A percentile compares a stretch with the other conserved stretches of the same genome.
phyloP scores from a whole-genome alignment of 2,888 invertebrate species.

The Perdita meconis region DNA sequence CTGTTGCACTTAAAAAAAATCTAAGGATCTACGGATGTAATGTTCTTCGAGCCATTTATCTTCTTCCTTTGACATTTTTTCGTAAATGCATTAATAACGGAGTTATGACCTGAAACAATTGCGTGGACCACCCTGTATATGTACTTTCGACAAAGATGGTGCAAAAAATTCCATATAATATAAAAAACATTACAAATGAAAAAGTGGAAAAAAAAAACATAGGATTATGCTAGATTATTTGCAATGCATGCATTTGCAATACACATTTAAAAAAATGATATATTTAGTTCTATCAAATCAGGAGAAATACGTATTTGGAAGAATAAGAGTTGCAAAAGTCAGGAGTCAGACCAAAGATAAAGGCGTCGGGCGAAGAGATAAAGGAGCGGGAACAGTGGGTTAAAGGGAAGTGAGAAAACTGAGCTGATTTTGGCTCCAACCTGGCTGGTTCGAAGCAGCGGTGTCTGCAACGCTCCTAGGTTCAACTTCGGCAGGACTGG shows the following conservation, averaged over 20 bases:
- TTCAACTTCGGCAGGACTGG: constrained; percentile 84
- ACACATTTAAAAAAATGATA: constrained; percentile 52
- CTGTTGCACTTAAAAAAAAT: too few species aligned
- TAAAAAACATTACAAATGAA: constrained; percentile 27
- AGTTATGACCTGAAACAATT: too few species aligned
- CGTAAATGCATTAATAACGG: too few species aligned
- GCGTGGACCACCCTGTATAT: too few species aligned
- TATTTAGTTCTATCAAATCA: constrained; percentile 46
- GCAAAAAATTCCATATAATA: constrained; percentile 36
- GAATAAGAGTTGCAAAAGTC: constrained; percentile 30
- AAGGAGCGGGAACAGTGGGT: constrained; percentile 82
- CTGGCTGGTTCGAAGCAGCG: constrained; percentile 85
- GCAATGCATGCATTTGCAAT: constrained; percentile 74
- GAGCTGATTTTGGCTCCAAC: constrained; percentile 86
- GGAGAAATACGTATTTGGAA: constrained; percentile 23
- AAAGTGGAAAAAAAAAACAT: constrained; percentile 43
- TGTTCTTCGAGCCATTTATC: too few species aligned
- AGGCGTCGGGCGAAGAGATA: constrained; percentile 75
- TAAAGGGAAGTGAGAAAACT: constrained; percentile 85
- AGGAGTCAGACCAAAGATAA: constrained; percentile 21
- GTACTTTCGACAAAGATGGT: constrained; percentile 20
- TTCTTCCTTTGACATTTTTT: too few species aligned
- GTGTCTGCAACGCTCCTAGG: constrained; percentile 84
- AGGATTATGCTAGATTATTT: constrained; percentile 61
- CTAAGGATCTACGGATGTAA: too few species aligned